Evolutionary conservation across 2,888 invertebrate species (phyloP), one percentile per base, ranked within the genome.

Genomic region (Heliconius charithonia): DNA sequence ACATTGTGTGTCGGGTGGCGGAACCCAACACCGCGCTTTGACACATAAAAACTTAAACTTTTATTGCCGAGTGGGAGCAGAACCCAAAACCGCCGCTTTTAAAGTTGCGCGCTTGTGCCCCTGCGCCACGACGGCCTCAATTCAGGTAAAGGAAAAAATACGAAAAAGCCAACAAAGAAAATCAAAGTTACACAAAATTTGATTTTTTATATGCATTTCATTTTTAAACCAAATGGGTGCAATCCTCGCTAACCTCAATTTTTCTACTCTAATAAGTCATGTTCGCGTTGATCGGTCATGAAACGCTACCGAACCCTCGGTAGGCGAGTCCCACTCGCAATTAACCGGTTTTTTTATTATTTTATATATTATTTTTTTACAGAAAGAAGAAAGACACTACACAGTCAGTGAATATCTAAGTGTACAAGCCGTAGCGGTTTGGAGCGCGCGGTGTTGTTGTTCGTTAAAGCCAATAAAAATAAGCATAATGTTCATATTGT

Each of bases 391-490:
- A 32, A 56, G 13, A n/a, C 71, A 59, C 12, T 29, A 56, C n/a
- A 32, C n/a, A 13, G 12, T 10, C 56, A 22, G 56, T 29, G 51
- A 29, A 29, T 76, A 75, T 71, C 67, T 63, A 76, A 56, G 59
- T 76, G 77, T 81, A 80, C 66, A 66, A 65, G 69, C 67, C 13
- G 56, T 75, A 86, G 90, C 89, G 90, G 84, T 84, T 86, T 16
- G 32, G 9, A 37, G 32, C 32, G 32, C 32, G 32, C 32, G 87
- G 88, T 91, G 77, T 81, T 81, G 77, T 80, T 81, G 83, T 82
- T 84, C 82, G 80, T 82, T 83, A 83, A 87, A 88, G 85, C 85
- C 83, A 84, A 91, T 91, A 91, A 93, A 92, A 91, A 92, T 92
- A 91, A 92, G 92, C 89, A 92, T 92, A 92, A 91, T 76, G 80